Conservation (phyloP, 1,140 invertebrate genomes). For the Papilio polyxenes region DNA sequence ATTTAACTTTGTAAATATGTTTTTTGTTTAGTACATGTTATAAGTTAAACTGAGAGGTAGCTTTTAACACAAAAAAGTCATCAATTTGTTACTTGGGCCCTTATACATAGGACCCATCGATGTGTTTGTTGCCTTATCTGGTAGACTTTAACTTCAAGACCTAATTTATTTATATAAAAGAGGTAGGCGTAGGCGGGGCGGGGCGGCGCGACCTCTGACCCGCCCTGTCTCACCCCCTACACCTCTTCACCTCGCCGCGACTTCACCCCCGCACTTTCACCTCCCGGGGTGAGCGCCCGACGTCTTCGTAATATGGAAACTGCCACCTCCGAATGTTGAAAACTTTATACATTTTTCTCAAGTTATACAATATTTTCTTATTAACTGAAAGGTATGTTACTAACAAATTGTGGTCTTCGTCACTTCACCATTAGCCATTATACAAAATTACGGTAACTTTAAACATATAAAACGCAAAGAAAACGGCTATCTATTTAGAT, state of each 20-base stretch:
- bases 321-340: constrained; percentile 22
- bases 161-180: constrained; percentile 44
- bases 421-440: background rate
- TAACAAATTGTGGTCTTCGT: background rate
- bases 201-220: constrained; percentile 68
- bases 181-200: constrained; percentile 48
- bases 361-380: background rate
- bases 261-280: constrained; percentile 50
- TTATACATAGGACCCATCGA: too few species aligned
- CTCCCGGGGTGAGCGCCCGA: constrained; percentile 45
- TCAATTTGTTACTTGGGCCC: too few species aligned
- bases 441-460: background rate
- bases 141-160: constrained; percentile 2
- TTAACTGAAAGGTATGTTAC: background rate
- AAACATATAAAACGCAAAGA: background rate
- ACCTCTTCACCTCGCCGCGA: constrained; percentile 47
- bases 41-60: too few species aligned
- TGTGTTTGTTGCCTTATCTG: background rate
- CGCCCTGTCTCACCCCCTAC: constrained; percentile 56
- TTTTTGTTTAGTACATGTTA: too few species aligned
- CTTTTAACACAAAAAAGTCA: too few species aligned
- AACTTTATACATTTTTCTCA: background rate
- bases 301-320: constrained; percentile 23
- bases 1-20: too few species aligned
- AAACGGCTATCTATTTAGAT: background rate